Evolutionary conservation across 2,888 invertebrate species (phyloP), one percentile per base, ranked within the genome.

Genomic region (Magallana nippona): DNA sequence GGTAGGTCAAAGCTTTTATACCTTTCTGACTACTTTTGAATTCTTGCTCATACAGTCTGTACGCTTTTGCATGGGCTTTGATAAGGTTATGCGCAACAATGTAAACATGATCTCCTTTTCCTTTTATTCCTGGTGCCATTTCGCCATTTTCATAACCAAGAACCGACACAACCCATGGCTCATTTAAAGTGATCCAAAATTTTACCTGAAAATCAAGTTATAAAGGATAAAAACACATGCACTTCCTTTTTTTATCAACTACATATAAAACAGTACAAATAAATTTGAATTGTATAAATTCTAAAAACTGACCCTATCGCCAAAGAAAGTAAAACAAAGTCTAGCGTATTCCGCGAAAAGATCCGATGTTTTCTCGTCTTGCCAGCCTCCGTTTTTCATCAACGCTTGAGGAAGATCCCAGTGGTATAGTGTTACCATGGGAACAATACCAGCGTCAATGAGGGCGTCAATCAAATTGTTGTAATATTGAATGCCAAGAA

Each of bases 401-500:
- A 94, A 88, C 19, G 89, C 86, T 78, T 93, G 92, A 2, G 94
- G 94, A 60, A 94, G 89, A 87, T 94, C 94, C 91, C 90, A 92
- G 87, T 92, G 92, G 84, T 90, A 95, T 95, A 94, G 95, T 95
- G 95, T 96, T 13, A 95, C 92, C 89, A 94, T 90, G 17, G 96
- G 96, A 81, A 94, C 93, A 83, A 96, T 96, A 8, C 95, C 88
- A 56, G 95, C 94, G 0, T 94, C 94, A 13, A 96, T 87, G 8
- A 97, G 95, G 89, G 96, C 96, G 90, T 97, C 95, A 82, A 97
- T 96, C 79, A 98, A 94, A 88, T 96, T 95, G 90, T 96, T 96
- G 93, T 98, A 98, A 94, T 97, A 97, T 85, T 95, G 94, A 15
- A 97, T 95, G 32, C 97, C 97, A 2, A 95, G 95, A 60, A 95